Base-by-base conservation (phyloP, 2,113 vertebrate genomes). In the Antennarius striatus region DNA sequence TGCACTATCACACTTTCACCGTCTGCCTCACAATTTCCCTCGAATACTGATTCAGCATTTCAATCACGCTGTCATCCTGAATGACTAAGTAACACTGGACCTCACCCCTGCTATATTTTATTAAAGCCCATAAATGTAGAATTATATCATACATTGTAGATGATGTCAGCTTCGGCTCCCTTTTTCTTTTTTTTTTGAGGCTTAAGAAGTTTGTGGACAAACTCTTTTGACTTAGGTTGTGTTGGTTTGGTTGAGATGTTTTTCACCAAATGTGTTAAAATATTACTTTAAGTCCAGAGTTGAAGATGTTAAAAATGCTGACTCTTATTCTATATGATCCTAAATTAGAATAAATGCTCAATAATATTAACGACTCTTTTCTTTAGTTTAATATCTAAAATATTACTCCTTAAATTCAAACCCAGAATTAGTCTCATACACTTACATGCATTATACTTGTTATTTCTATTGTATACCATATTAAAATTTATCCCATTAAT, bases 1-100 rank as follows among this genome's bases (percentile, higher is more conserved):
- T 54, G 75, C 43, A 32, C 53, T 43, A 71, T 70, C 85, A 69
- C 81, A 68, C 79, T 80, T 80, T 77, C 63, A 8, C 64, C 73
- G 61, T 83, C 79, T 75, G 83, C 68, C 51, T 62, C 63, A 30
- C 62, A 22, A 12, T 60, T 74, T 57, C 43, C 57, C 59, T 60
- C 68, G 16, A 71, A 76, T 59, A 54, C 57, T 75, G 29, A 56
- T 17, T 81, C 60, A 49, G 56, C 45, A 64, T 68, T 69, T 77
- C 62, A 63, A 36, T 81, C 77, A 75, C n/a, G 3, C 71, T 16
- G 47, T 72, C 72, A 64, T 42, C 52, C 48, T 59, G 63, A 76
- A 58, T 77, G 58, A 74, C 62, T 57, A 73, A 65, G 68, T 40
- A 8, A 53, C 17, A 50, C 63, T 51, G 29, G 39, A 60, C 51